Percentiles rank a stretch among this genome's conserved stretches.
These are phyloP conservation scores for Sylvietta virens DNA, from an alignment of 2,113 vertebrate genomes.

Conservation along the genomic window DNA sequence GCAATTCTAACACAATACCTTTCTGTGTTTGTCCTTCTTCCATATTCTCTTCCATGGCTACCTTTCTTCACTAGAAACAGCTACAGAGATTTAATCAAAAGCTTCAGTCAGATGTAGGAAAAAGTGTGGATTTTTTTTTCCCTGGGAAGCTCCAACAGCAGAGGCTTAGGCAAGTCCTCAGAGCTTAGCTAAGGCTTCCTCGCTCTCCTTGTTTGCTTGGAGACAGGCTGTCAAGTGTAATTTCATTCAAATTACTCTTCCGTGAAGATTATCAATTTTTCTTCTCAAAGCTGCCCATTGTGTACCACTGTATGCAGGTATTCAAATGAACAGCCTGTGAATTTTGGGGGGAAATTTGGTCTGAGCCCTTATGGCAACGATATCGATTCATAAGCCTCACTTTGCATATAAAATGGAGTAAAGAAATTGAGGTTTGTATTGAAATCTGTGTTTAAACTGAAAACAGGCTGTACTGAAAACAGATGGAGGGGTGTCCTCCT, in stretches of 20 bases:
- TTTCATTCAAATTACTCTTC: slow-evolving; percentile 91
- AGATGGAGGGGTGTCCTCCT: slow-evolving; percentile 79
- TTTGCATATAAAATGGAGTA: slow-evolving; percentile 70
- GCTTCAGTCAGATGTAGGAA: slow-evolving; percentile 72
- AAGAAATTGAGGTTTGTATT: slow-evolving; percentile 68
- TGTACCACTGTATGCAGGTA: slow-evolving; percentile 81
- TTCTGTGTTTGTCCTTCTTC: slow-evolving; percentile 98
- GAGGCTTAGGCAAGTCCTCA: slow-evolving; percentile 76
- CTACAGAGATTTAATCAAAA: slow-evolving; percentile 76
- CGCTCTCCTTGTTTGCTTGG: slow-evolving; percentile 76
- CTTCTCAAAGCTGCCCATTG: slow-evolving; percentile 88
- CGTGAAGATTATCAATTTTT: slow-evolving; percentile 87
- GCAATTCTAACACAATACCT: slow-evolving; percentile 80
- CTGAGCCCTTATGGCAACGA: slow-evolving; percentile 59
- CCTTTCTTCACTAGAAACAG: slow-evolving; percentile 71
- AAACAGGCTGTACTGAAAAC: slow-evolving; percentile 70
- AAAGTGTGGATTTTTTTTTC: slow-evolving; percentile 69
- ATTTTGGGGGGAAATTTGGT: slow-evolving; percentile 72
- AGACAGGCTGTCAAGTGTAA: slow-evolving; percentile 89
- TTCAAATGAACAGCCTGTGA: slow-evolving; percentile 72
- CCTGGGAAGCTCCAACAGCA: slow-evolving; percentile 73
- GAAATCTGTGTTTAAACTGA: slow-evolving; percentile 71
- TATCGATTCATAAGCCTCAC: slow-evolving; percentile 51
- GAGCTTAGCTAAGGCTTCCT: slow-evolving; percentile 75
- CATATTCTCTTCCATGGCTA: slow-evolving; percentile 98